These are phyloP conservation scores for Notarius lentiginosus DNA, from an alignment of 2,113 vertebrate genomes.

Conservation along the genomic window DNA sequence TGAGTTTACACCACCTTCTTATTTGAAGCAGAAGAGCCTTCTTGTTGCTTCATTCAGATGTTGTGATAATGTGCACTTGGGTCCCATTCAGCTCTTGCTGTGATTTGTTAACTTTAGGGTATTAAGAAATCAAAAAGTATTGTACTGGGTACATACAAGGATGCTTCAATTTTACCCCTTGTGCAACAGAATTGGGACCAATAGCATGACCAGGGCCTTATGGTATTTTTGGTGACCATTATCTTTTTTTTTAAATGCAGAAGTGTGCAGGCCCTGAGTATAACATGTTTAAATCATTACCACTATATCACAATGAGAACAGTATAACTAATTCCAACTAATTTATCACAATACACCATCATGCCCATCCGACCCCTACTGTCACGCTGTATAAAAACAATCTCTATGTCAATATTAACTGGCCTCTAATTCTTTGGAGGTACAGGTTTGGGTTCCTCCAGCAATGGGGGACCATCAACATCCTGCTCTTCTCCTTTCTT, in stretches of 20 bases:
- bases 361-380: background rate
- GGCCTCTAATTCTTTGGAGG: constrained; percentile 31
- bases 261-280: background rate
- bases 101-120: too few relatives aligned
- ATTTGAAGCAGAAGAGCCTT: too few relatives aligned
- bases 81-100: too few relatives aligned
- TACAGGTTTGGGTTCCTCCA: constrained; percentile 44
- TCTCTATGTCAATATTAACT: background rate
- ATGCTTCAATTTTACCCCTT: too few relatives aligned
- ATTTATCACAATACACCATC: background rate
- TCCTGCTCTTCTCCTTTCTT: constrained; percentile 51
- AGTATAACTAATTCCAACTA: background rate
- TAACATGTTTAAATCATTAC: background rate
- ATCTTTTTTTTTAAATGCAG: background rate
- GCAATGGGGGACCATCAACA: constrained; percentile 42
- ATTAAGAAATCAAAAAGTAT: too few relatives aligned
- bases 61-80: too few relatives aligned
- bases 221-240: background rate
- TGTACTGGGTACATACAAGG: too few relatives aligned
- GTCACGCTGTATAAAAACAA: background rate
- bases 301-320: background rate
- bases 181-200: too few relatives aligned
- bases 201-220: too few relatives aligned
- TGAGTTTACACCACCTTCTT: too few relatives aligned
- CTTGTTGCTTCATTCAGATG: too few relatives aligned